Percentiles rank a stretch among this genome's conserved stretches.
Conservation (phyloP, 2,888 invertebrate species). For the Epinotia bilunana region DNA sequence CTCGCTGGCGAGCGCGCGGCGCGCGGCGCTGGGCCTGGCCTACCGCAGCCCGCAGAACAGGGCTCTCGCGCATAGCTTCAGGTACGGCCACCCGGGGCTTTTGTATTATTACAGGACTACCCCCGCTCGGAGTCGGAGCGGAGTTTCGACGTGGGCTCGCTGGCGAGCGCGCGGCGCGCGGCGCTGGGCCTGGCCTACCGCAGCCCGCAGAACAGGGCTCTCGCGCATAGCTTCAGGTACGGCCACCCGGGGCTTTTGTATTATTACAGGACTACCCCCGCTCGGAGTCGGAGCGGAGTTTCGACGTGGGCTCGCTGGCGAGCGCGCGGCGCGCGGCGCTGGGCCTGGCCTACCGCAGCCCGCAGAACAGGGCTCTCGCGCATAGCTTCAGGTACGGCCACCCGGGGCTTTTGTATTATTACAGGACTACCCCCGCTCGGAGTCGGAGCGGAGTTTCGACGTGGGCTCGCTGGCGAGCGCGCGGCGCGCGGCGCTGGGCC, state of each 20-base stretch:
- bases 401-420: background rate
- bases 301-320: conserved; percentile 87
- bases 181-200: conserved; percentile 88
- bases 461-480: conserved; percentile 87
- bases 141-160: conserved; percentile 88
- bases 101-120: conserved; percentile 76
- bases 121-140: conserved; percentile 92
- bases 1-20: conserved; percentile 86
- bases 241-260: background rate
- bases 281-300: conserved; percentile 92
- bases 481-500: conserved; percentile 85
- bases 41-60: conserved; percentile 91
- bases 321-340: conserved; percentile 86
- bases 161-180: conserved; percentile 86
- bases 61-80: conserved; percentile 92
- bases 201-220: conserved; percentile 90
- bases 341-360: conserved; percentile 88
- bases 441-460: conserved; percentile 91
- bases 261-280: conserved; percentile 86
- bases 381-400: conserved; percentile 88
- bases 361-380: conserved; percentile 91
- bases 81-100: conserved; percentile 57
- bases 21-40: conserved; percentile 87
- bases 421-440: conserved; percentile 90
- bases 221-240: conserved; percentile 91